Evolutionary conservation across 2,797 vertebrate genomes (phyloP), one percentile per base, ranked within the genome.

Genomic region (Sparus aurata): DNA sequence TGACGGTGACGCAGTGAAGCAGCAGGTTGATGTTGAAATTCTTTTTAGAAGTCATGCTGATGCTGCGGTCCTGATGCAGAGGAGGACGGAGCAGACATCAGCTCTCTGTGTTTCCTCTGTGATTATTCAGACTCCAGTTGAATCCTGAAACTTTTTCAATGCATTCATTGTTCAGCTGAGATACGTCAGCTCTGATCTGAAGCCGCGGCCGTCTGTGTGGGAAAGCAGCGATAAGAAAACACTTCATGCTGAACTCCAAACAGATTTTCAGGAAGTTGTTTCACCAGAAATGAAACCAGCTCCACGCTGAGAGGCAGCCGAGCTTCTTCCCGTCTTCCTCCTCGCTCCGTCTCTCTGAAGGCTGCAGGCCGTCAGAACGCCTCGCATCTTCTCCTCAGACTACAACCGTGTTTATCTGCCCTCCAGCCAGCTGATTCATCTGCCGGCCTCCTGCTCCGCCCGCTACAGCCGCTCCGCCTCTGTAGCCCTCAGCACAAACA

Each of bases 401-500:
- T 75, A 70, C 74, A 72, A 61, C 77, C 52, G 0, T 76, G 75
- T 70, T 83, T 77, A 85, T 77, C 77, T 73, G 60, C 79, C 82
- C 83, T 50, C 4, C 67, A n/a, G 80, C 72, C 70, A 3, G 27
- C 70, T 76, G 79, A 86, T 75, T 80, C 79, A 84, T 83, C 67
- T 68, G 46, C 69, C 16, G 45, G 71, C 75, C 78, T 74, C 70
- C 73, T 3, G 34, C 41, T 49, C 58, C 43, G 18, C 49, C 46
- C 2, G 23, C 53, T 30, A 23, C 3, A 17, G 63, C 34, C 5
- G 30, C 71, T 63, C 58, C 69, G 83, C 80, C 53, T 85, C 79
- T 25, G 59, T 70, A 75, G 84, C 88, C 85, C 60, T 81, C 66
- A 83, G 85, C 84, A 63, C 84, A 86, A 89, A 90, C 85, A 87